A percentile compares a stretch with the other conserved stretches of the same genome.
These are phyloP conservation scores for Alviniconcha marisindica DNA, from an alignment of 1,140 invertebrate species.

Conservation along the genomic window DNA sequence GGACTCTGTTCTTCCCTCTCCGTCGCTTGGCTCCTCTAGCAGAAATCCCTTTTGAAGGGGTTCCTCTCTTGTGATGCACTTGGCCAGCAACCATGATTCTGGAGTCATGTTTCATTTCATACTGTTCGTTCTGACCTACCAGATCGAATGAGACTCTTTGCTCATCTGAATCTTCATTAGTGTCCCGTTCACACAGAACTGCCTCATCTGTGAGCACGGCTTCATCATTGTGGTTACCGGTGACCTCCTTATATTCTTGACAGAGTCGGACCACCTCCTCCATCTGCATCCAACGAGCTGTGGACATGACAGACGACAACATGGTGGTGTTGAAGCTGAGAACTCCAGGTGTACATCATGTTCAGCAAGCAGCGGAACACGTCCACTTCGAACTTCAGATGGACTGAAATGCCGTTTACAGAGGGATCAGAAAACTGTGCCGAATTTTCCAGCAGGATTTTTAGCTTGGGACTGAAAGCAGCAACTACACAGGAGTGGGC, in stretches of 20 bases:
- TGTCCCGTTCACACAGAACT: background rate
- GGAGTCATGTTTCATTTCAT: background rate
- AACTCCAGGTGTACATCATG: constrained; percentile 44
- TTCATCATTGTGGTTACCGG: background rate
- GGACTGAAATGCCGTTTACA: background rate
- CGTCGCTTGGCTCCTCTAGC: no score
- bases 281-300: constrained; percentile 37
- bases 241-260: constrained; percentile 23
- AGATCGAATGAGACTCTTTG: background rate
- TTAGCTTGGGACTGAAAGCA: constrained; percentile 44
- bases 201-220: background rate
- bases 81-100: no score
- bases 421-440: background rate
- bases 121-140: background rate
- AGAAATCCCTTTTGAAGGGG: background rate
- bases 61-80: background rate
- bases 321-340: constrained; percentile 15
- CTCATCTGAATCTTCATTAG: background rate
- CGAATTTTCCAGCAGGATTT: background rate
- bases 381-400: background rate
- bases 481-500: constrained; percentile 46
- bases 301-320: constrained; percentile 23
- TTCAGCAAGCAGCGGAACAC: constrained; percentile 29
- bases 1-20: background rate
- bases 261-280: constrained; percentile 28